A percentile compares a stretch with the other conserved stretches of the same genome.
phyloP scores from a whole-genome alignment of 1,140 invertebrate species.

The Mactra quadrangularis region DNA sequence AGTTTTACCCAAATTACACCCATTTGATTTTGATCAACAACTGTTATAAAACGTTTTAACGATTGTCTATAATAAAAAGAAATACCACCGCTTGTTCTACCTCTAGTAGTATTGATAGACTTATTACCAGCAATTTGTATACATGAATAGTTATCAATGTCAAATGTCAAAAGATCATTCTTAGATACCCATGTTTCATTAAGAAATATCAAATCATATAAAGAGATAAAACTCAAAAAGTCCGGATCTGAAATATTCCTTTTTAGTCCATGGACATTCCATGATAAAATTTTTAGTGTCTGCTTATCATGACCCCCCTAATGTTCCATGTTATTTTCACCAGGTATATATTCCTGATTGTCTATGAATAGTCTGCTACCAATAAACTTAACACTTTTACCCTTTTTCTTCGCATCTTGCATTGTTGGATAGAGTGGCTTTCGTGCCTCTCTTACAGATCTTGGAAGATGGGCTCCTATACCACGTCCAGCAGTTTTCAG shows the following conservation, averaged over 20 bases:
- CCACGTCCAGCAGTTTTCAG: conserved; percentile 1
- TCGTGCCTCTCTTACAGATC: too few relatives aligned
- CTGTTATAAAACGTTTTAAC: too few relatives aligned
- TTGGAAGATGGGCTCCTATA: conserved; percentile 10
- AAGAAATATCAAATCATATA: not conserved
- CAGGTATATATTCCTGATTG: not conserved
- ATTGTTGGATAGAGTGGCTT: too few relatives aligned
- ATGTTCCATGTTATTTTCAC: not conserved
- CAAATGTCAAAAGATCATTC: conserved; percentile 9
- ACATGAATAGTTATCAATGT: conserved; percentile 18
- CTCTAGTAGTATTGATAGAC: conserved; percentile 7
- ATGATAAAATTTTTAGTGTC: not conserved
- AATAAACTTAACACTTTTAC: not conserved
- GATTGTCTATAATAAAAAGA: not conserved
- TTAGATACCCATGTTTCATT: conserved; percentile 22
- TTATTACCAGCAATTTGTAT: conserved; percentile 16
- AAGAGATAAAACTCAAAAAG: too few relatives aligned
- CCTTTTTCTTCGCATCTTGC: conserved; percentile 14
- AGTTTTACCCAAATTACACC: too few relatives aligned
- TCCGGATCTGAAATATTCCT: conserved; percentile 16
- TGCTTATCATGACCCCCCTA: conserved; percentile 19
- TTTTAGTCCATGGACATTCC: conserved; percentile 12
- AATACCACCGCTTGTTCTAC: conserved; percentile 14
- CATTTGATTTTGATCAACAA: too few relatives aligned
- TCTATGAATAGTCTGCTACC: conserved; percentile 12